Conservation (phyloP, 2,888 invertebrate species). For the Acronicta aceris region DNA sequence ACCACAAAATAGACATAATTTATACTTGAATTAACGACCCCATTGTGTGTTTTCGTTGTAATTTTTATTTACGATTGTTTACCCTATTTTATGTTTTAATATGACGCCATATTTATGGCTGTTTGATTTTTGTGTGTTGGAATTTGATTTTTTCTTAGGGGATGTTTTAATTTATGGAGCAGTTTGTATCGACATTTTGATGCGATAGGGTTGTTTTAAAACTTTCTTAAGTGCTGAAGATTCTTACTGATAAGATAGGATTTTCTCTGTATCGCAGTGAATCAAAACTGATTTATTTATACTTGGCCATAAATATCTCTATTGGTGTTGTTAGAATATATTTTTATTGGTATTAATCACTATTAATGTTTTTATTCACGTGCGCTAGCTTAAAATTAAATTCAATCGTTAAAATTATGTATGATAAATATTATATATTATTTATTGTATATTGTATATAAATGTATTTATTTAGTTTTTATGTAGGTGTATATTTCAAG, state of each 20-base stretch:
- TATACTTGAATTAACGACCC: conserved; percentile 84
- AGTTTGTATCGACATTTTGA: conserved; percentile 74
- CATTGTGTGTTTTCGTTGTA: conserved; percentile 85
- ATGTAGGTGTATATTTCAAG: too few species aligned
- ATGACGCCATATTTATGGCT: conserved; percentile 81
- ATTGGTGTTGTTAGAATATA: conserved; percentile 48
- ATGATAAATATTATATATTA: too few species aligned
- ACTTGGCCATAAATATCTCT: conserved; percentile 43
- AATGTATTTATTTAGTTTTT: too few species aligned
- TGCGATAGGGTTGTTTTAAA: conserved; percentile 64
- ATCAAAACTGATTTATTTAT: conserved; percentile 48
- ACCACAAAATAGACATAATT: conserved; percentile 86
- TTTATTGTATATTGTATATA: too few species aligned
- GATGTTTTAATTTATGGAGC: conserved; percentile 78
- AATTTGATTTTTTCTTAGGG: conserved; percentile 71
- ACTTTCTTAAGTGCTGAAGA: conserved; percentile 45
- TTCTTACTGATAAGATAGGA: conserved; percentile 30
- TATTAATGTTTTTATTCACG: conserved; percentile 12
- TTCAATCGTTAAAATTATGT: too few species aligned
- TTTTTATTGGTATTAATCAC: conserved; percentile 19
- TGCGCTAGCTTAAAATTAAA: conserved; percentile 16
- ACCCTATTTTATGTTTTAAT: conserved; percentile 89
- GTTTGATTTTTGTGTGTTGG: conserved; percentile 73
- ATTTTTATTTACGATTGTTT: conserved; percentile 89
- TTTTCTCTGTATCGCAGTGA: conserved; percentile 24